These are phyloP conservation scores for Tricholaema leucomelas DNA, from an alignment of 2,113 vertebrate genomes.

Conservation along the genomic window DNA sequence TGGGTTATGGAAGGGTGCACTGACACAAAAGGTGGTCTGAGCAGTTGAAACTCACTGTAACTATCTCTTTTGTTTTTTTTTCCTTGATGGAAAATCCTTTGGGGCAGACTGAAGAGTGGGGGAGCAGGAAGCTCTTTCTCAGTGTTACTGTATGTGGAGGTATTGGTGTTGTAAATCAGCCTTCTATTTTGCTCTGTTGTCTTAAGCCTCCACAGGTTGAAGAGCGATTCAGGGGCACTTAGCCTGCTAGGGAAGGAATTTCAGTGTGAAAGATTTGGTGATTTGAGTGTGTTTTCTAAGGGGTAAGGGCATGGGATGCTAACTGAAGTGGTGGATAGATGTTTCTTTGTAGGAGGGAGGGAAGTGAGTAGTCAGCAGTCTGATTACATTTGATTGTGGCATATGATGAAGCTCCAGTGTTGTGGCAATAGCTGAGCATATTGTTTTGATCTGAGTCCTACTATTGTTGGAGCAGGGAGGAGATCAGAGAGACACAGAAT, in stretches of 20 bases:
- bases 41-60: not conserved
- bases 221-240: not conserved
- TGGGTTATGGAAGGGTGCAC: not conserved
- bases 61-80: not conserved
- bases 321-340: not conserved
- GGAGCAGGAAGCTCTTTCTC: not conserved
- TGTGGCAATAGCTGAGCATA: not conserved
- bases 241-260: not conserved
- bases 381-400: not conserved
- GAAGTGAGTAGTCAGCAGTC: not conserved
- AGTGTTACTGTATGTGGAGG: not conserved
- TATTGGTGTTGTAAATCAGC: not conserved
- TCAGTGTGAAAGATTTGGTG: not conserved
- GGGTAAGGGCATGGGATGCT: not conserved
- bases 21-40: not conserved
- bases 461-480: not conserved
- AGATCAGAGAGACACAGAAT: not conserved
- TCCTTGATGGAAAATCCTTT: not conserved
- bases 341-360: not conserved
- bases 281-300: not conserved
- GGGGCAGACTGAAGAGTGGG: not conserved
- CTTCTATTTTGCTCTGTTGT: not conserved
- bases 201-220: not conserved
- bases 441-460: rapidly evolving
- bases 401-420: not conserved